Base-by-base conservation (phyloP, 2,888 invertebrate species). In the Hyalella azteca region DNA sequence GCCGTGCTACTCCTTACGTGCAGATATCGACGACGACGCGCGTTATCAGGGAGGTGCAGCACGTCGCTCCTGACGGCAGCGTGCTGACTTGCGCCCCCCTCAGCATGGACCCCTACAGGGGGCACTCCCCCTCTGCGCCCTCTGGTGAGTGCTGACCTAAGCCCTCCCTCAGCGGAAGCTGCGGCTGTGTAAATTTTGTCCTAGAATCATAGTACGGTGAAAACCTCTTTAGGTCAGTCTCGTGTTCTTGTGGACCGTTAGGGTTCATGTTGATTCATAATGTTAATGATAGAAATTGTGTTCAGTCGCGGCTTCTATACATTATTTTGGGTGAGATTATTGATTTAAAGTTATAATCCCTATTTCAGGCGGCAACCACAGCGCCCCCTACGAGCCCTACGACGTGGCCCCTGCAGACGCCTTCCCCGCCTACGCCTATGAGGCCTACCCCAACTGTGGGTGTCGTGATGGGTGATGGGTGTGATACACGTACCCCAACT, bases 21-120 rank as follows among this genome's bases (percentile, higher is more conserved):
- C 89, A 92, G 91, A 92, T 92, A 86, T 92, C 92, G 81, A 92
- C 92, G 45, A 91, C 92, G 83, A 92, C 92, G 80, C 92, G 92
- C 88, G 91, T 92, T 73, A 91, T 92, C 66, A 90, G 91, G 83
- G 92, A 87, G 85, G 85, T 88, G 79, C 90, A 90, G 85, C 88
- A 87, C 85, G 88, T 91, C 85, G 90, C 90, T 80, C 90, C 91
- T 79, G 91, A 91, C 88, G 90, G 88, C 66, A 87, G 86, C 86
- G 87, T 86, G 85, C 86, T 87, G 86, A 50, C 40, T 26, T 22
- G 49, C 54, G 50, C 49, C 79, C 77, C 79, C 32, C 78, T 79
- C 81, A 79, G 81, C 79, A 86, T 85, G 81, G 87, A 87, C 78
- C 85, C 86, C 50, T 86, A 86, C 79, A 85, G 87, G 73, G 84